phyloP scores from a whole-genome alignment of 2,113 vertebrate species.

The Triplophysa dalaica region DNA sequence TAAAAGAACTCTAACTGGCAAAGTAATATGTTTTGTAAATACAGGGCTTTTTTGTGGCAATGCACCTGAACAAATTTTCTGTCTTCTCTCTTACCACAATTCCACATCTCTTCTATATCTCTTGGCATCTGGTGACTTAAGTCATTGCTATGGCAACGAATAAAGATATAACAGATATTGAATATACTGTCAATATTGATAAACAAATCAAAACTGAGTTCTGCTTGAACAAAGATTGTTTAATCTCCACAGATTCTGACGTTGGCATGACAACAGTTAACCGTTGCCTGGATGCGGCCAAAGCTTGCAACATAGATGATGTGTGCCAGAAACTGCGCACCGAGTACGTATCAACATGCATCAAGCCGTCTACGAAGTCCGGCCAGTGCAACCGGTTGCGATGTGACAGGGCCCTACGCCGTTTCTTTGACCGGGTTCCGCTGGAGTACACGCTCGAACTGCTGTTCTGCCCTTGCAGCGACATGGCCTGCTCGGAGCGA shows the following conservation, averaged over 20 bases:
- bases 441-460: slow-evolving; percentile 85
- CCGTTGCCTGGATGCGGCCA: slow-evolving; percentile 88
- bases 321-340: slow-evolving; percentile 88
- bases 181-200: not conserved
- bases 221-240: not conserved
- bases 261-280: slow-evolving; percentile 76
- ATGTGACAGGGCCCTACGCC: slow-evolving; percentile 85
- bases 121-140: no score
- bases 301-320: slow-evolving; percentile 85
- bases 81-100: no score
- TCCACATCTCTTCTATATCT: no score
- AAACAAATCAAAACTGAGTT: no score
- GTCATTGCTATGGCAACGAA: no score
- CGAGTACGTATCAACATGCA: slow-evolving; percentile 87
- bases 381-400: slow-evolving; percentile 80
- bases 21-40: no score
- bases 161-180: not conserved
- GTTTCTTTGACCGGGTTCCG: slow-evolving; percentile 89
- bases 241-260: slow-evolving; percentile 67
- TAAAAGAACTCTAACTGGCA: no score
- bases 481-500: slow-evolving; percentile 86
- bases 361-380: slow-evolving; percentile 71
- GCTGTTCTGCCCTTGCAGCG: slow-evolving; percentile 90
- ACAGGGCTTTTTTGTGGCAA: not conserved
- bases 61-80: not conserved